phyloP scores from a whole-genome alignment of 2,797 vertebrate genomes.

The Melanotaenia boesemani region DNA sequence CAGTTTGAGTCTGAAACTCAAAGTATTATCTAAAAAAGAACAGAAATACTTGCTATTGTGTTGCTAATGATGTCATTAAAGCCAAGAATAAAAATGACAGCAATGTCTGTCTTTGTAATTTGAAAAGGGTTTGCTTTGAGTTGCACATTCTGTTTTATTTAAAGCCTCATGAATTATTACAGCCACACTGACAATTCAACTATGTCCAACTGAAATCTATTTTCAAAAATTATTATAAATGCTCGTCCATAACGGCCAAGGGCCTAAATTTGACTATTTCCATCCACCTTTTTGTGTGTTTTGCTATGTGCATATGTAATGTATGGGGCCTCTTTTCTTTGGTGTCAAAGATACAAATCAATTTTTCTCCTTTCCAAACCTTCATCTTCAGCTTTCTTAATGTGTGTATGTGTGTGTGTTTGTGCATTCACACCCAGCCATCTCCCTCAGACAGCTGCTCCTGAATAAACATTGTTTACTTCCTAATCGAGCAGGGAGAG shows the following conservation, averaged over 20 bases:
- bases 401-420: conserved; percentile 32
- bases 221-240: conserved; percentile 20
- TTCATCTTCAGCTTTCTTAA: conserved; percentile 53
- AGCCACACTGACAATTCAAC: conserved; percentile 3
- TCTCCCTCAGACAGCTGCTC: conserved; percentile 78
- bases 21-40: neutral
- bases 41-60: conserved; percentile 11
- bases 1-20: conserved; percentile 24
- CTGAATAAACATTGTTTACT: conserved; percentile 84
- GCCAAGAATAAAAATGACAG: neutral
- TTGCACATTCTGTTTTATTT: conserved; percentile 45
- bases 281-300: conserved; percentile 32
- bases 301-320: neutral
- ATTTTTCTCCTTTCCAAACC: conserved; percentile 38
- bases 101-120: conserved; percentile 23
- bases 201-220: conserved; percentile 10
- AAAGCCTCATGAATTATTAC: conserved; percentile 5
- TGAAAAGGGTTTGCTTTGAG: conserved; percentile 39
- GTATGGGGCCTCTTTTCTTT: conserved; percentile 22
- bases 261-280: conserved; percentile 29
- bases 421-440: conserved; percentile 24
- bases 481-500: conserved; percentile 75
- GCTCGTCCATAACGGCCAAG: conserved; percentile 15
- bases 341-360: conserved; percentile 61
- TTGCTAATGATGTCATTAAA: neutral